A percentile compares a stretch with the other conserved stretches of the same genome.
phyloP scores from a whole-genome alignment of 2,797 vertebrate genomes.

The Hybognathus amarus region DNA sequence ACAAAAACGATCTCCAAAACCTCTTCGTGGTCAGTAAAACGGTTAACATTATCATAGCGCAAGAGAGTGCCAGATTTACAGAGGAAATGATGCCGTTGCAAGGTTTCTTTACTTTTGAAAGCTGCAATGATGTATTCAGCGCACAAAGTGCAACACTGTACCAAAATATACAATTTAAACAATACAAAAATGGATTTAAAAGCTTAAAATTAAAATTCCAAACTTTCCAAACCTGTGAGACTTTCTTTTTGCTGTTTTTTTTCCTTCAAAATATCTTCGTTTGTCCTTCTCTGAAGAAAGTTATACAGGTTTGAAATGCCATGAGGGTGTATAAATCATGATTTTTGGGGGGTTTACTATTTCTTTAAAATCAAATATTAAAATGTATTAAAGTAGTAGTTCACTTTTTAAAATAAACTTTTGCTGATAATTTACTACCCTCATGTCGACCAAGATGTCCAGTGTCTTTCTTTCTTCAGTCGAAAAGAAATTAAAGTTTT shows the following conservation, averaged over 20 bases:
- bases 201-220: neutral
- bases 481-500: no score
- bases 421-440: no score
- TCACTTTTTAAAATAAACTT: no score
- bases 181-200: neutral
- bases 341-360: neutral
- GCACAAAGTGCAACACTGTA: neutral
- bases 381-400: neutral
- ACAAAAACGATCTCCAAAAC: constrained; percentile 46
- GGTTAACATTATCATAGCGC: constrained; percentile 40
- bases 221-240: neutral
- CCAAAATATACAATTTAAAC: neutral
- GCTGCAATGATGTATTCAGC: neutral
- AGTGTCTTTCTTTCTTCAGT: no score
- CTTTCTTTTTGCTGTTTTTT: no score
- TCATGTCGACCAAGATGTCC: no score
- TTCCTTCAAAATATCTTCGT: neutral
- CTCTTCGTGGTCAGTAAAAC: constrained; percentile 46
- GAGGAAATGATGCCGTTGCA: constrained; percentile 11
- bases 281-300: neutral
- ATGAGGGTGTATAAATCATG: neutral
- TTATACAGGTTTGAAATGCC: neutral
- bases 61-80: constrained; percentile 28
- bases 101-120: neutral
- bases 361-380: neutral